These are phyloP conservation scores for Poecilobothrus nobilitatus DNA, from an alignment of 2,888 invertebrate genomes.

Conservation along the genomic window DNA sequence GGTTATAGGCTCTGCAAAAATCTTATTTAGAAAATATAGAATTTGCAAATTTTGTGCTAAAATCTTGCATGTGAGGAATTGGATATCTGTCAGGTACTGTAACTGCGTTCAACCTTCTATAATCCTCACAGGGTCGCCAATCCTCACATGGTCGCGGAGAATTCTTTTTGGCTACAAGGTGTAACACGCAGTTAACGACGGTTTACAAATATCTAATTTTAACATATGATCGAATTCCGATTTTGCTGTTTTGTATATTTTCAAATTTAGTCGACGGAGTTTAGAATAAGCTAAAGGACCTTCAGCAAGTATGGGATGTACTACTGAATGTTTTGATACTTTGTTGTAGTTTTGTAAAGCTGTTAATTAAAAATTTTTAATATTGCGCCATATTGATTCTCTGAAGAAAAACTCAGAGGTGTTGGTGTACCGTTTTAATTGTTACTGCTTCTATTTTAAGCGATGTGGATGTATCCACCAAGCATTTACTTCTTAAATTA, in stretches of 20 bases:
- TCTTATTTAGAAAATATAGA: conserved; percentile 11
- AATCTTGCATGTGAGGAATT: conserved; percentile 8
- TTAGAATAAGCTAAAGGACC: too few relatives aligned
- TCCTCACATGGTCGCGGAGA: too few relatives aligned
- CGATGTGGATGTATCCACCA: background rate
- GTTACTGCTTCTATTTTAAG: background rate
- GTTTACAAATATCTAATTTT: conserved; percentile 16
- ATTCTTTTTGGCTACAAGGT: conserved; percentile 10
- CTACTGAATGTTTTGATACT: too few relatives aligned
- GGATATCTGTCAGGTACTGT: conserved; percentile 13
- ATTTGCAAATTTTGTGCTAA: background rate
- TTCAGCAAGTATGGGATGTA: too few relatives aligned
- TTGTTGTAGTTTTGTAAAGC: background rate
- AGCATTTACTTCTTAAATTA: background rate
- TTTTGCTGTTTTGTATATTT: conserved; percentile 10
- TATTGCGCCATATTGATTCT: background rate
- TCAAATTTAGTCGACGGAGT: conserved; percentile 8
- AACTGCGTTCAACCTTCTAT: background rate
- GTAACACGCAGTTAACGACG: conserved; percentile 8
- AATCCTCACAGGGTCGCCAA: conserved; percentile 12
- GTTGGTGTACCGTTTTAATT: background rate
- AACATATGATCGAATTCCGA: conserved; percentile 14
- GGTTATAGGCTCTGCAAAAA: background rate
- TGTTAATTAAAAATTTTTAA: background rate
- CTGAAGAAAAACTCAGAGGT: background rate